Base-by-base conservation (phyloP, 2,888 invertebrate species). In the Acanthosepion lycidas region DNA sequence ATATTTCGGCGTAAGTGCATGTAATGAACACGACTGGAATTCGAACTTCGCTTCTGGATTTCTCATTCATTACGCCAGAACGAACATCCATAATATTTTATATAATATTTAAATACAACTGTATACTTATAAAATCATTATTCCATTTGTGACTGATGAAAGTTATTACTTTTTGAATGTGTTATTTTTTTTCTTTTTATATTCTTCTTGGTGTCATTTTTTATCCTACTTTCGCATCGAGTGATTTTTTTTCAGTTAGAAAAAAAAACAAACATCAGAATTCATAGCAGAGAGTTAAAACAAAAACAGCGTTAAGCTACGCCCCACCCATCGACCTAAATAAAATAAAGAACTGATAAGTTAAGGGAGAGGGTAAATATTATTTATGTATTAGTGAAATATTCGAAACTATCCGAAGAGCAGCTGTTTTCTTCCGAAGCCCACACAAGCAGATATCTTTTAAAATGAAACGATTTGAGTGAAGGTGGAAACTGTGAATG, bases 401-500 rank as follows among this genome's bases (percentile, higher is more conserved):
- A 78, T 78, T n/a, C n/a, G n/a, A 33, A 78, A 78, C n/a, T n/a
- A 78, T 78, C 78, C 9, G n/a, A 15, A 9, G 5, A 78, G 78
- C 78, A 78, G 78, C 78, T 78, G 78, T 15, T 78, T n/a, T 78
- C n/a, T 12, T 9, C n/a, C 78, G n/a, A 78, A n/a, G 78, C n/a
- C 78, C 78, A 78, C 78, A 78, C 78, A 78, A 78, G 78, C n/a
- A 78, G 78, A 78, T 78, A 78, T 78, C 9, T 78, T 78, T 78
- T 33, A 59, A 59, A 59, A 78, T 12, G 4, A 4, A 15, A n/a
- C 12, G n/a, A 33, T 78, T n/a, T 78, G n/a, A n/a, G n/a, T n/a
- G 18, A 78, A 78, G n/a, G 78, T 12, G 78, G n/a, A n/a, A 33
- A n/a, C 15, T 1, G n/a, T 78, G 12, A 78, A 12, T 78, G 15